A percentile compares a stretch with the other conserved stretches of the same genome.
Conservation (phyloP, 2,888 invertebrate genomes). For the Cephus nigrinus region DNA sequence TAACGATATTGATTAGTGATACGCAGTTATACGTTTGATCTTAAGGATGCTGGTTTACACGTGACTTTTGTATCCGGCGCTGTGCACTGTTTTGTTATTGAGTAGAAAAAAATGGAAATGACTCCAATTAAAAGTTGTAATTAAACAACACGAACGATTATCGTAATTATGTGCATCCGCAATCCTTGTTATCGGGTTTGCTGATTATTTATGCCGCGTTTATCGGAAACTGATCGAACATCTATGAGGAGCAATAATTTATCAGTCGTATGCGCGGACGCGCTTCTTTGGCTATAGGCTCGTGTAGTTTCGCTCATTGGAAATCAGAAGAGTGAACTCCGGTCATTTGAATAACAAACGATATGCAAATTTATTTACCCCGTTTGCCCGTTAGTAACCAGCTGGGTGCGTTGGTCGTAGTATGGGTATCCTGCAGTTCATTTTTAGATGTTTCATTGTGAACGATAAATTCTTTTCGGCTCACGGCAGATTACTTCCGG, state of each 20-base stretch:
- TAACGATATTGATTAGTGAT: no score
- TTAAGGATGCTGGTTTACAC: no score
- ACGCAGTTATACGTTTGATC: no score
- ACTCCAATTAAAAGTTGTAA: slow-evolving; percentile 12
- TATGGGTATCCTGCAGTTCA: slow-evolving; percentile 1
- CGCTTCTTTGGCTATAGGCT: slow-evolving; percentile 32
- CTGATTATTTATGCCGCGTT: slow-evolving; percentile 43
- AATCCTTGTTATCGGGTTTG: slow-evolving; percentile 44
- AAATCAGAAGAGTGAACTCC: slow-evolving; percentile 55
- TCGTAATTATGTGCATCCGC: slow-evolving; percentile 50
- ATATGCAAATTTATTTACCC: slow-evolving; percentile 55
- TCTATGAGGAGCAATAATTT: slow-evolving; percentile 47
- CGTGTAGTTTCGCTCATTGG: slow-evolving; percentile 51
- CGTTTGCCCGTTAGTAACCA: slow-evolving; percentile 19
- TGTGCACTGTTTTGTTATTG: no score
- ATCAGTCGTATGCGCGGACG: slow-evolving; percentile 49
- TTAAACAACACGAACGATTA: slow-evolving; percentile 46
- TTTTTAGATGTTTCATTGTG: background rate
- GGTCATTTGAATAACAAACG: slow-evolving; percentile 64
- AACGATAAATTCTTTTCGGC: slow-evolving; percentile 29
- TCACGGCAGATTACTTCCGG: slow-evolving; percentile 18
- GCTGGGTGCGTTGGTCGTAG: slow-evolving; percentile 8
- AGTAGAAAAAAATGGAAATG: no score
- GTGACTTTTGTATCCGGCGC: no score
- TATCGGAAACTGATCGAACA: slow-evolving; percentile 23